These are phyloP conservation scores for Cryptotermes secundus DNA, from an alignment of 1,140 invertebrate species.

Conservation along the genomic window DNA sequence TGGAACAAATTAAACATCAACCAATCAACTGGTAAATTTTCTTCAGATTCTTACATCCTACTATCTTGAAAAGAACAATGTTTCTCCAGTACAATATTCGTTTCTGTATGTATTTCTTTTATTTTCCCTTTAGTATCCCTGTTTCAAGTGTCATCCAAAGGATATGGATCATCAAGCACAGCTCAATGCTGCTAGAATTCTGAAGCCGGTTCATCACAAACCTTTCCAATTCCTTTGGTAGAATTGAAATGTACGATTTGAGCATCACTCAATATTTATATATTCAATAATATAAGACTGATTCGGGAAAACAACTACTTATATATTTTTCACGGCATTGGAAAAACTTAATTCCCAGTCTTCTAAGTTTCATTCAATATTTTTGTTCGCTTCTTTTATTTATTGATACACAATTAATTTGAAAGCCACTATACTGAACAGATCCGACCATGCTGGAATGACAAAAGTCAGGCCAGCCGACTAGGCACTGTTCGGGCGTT, in stretches of 20 bases:
- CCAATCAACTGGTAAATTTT: conserved; percentile 11
- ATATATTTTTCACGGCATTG: conserved; percentile 29
- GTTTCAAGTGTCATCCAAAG: neutral
- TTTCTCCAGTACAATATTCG: neutral
- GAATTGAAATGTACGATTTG: conserved; percentile 24
- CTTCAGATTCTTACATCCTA: neutral
- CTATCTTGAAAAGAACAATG: conserved; percentile 1
- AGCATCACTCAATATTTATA: conserved; percentile 34
- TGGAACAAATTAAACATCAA: neutral
- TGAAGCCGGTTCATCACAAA: neutral
- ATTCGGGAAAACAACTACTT: conserved; percentile 29
- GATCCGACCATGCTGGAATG: neutral
- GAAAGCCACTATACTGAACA: neutral
- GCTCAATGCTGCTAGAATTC: too few relatives aligned
- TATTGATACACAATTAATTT: conserved; percentile 1
- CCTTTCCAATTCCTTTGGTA: neutral
- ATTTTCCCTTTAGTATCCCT: conserved; percentile 1
- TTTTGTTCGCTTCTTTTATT: conserved; percentile 16
- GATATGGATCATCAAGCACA: neutral
- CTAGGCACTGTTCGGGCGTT: conserved; percentile 12
- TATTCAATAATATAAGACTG: conserved; percentile 31
- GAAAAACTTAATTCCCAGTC: conserved; percentile 36
- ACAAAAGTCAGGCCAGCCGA: neutral
- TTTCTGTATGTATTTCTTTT: neutral
- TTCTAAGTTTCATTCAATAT: conserved; percentile 34